A percentile compares a stretch with the other conserved stretches of the same genome.
Evolutionary conservation across 2,888 invertebrate genomes (phyloP).

Genomic region (Acrobasis repandana): DNA sequence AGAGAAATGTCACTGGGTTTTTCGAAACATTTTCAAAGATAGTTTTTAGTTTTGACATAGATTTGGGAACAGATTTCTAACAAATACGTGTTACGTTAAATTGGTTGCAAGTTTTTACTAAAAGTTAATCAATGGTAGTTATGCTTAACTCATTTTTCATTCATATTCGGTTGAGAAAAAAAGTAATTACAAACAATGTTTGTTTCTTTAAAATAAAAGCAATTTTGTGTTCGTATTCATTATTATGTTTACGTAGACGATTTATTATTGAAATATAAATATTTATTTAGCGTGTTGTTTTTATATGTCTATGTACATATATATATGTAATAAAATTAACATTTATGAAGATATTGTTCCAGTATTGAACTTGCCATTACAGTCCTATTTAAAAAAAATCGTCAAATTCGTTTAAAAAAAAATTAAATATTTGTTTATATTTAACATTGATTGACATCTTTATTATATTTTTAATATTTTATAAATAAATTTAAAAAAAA

Average conservation of each 20-base stretch:
- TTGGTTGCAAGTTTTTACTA: neutral
- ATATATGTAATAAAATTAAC: too few species aligned
- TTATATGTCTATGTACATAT: too few species aligned
- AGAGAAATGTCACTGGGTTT: slow-evolving; percentile 17
- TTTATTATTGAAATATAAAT: neutral
- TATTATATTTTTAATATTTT: too few species aligned
- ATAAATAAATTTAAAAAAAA: too few species aligned
- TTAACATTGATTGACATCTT: too few species aligned
- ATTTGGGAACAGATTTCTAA: neutral
- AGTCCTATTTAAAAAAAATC: too few species aligned
- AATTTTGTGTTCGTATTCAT: neutral
- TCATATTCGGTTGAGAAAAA: neutral
- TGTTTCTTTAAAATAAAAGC: neutral
- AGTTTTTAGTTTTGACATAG: slow-evolving; percentile 14
- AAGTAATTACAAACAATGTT: neutral
- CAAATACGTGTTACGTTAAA: neutral
- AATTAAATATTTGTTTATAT: too few species aligned
- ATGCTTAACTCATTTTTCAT: neutral
- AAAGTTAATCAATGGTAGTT: neutral
- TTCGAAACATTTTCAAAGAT: slow-evolving; percentile 17
- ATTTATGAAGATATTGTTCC: too few species aligned
- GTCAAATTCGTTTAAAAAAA: too few species aligned
- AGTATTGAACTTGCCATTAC: too few species aligned
- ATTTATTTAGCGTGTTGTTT: too few species aligned
- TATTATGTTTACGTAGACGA: neutral